phyloP scores from a whole-genome alignment of 2,888 invertebrate species.

The Sipunculus nudus region DNA sequence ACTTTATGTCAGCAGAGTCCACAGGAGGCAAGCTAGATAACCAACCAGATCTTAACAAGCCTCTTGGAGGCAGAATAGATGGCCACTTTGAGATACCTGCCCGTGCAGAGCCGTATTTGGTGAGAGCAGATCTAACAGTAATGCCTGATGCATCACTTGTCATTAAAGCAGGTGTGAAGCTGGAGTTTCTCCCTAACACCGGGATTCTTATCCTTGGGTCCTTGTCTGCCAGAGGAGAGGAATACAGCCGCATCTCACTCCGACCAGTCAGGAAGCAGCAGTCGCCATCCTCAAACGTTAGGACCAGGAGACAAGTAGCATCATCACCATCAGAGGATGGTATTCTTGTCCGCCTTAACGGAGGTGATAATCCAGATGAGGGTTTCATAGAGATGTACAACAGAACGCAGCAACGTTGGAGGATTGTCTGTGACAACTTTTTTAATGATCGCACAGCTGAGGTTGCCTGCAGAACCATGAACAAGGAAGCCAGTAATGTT shows the following conservation, averaged over 20 bases:
- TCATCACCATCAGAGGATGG: slow-evolving; percentile 4
- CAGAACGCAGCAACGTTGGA: slow-evolving; percentile 93
- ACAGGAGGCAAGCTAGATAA: slow-evolving; percentile 44
- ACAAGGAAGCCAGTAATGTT: slow-evolving; percentile 87
- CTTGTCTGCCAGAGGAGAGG: slow-evolving; percentile 81
- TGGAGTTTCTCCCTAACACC: slow-evolving; percentile 95
- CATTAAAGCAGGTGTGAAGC: slow-evolving; percentile 86
- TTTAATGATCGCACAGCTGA: slow-evolving; percentile 97
- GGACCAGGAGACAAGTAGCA: neutral
- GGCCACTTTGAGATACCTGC: slow-evolving; percentile 63
- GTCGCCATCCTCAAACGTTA: slow-evolving; percentile 1
- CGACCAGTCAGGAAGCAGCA: slow-evolving; percentile 32
- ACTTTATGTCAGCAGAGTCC: slow-evolving; percentile 45
- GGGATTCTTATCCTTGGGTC: slow-evolving; percentile 94
- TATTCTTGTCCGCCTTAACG: slow-evolving; percentile 74
- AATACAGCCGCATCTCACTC: slow-evolving; percentile 48
- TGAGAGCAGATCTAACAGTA: slow-evolving; percentile 91
- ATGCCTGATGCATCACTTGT: slow-evolving; percentile 92
- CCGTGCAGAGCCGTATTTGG: slow-evolving; percentile 52
- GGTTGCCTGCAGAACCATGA: slow-evolving; percentile 93
- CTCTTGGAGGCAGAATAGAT: slow-evolving; percentile 72
- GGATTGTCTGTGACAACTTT: slow-evolving; percentile 92
- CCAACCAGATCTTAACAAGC: slow-evolving; percentile 46
- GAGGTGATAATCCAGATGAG: slow-evolving; percentile 77
- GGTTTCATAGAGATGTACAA: slow-evolving; percentile 97